phyloP scores from a whole-genome alignment of 1,140 invertebrate genomes.

The Parasteatoda tepidariorum region DNA sequence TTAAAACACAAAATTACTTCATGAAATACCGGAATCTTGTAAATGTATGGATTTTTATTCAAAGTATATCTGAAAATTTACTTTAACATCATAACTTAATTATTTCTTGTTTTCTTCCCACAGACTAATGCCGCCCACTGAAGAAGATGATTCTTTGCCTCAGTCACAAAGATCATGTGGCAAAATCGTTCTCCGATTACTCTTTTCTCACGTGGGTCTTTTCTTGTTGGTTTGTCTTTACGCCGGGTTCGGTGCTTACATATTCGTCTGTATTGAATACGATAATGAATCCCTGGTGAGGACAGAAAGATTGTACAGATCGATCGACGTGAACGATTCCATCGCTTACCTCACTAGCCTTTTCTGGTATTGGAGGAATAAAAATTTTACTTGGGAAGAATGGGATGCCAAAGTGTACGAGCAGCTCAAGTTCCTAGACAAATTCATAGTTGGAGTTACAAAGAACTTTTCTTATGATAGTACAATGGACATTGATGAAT shows the following conservation, averaged over 20 bases:
- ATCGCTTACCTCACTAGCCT: slow-evolving; percentile 62
- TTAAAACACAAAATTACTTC: neutral
- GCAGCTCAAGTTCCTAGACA: slow-evolving; percentile 62
- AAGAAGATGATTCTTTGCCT: neutral
- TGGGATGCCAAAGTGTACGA: slow-evolving; percentile 58
- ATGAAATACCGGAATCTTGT: neutral
- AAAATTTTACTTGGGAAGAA: slow-evolving; percentile 42
- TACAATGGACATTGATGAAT: slow-evolving; percentile 57
- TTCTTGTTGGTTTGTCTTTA: slow-evolving; percentile 64
- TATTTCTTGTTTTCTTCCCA: neutral
- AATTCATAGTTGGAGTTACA: slow-evolving; percentile 63
- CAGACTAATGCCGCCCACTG: neutral
- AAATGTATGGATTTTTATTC: neutral
- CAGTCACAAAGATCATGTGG: slow-evolving; percentile 28
- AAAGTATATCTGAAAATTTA: neutral
- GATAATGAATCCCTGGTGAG: slow-evolving; percentile 59
- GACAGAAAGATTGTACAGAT: slow-evolving; percentile 37
- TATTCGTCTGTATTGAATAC: slow-evolving; percentile 61
- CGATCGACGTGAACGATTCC: slow-evolving; percentile 63
- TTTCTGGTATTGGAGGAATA: slow-evolving; percentile 63
- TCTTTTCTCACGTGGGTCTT: slow-evolving; percentile 65
- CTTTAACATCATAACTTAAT: neutral
- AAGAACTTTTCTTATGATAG: slow-evolving; percentile 64
- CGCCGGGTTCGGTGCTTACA: slow-evolving; percentile 62
- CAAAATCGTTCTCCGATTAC: slow-evolving; percentile 59